Evolutionary conservation across 2,888 invertebrate genomes (phyloP).

Genomic region (Chouioia cunea): DNA sequence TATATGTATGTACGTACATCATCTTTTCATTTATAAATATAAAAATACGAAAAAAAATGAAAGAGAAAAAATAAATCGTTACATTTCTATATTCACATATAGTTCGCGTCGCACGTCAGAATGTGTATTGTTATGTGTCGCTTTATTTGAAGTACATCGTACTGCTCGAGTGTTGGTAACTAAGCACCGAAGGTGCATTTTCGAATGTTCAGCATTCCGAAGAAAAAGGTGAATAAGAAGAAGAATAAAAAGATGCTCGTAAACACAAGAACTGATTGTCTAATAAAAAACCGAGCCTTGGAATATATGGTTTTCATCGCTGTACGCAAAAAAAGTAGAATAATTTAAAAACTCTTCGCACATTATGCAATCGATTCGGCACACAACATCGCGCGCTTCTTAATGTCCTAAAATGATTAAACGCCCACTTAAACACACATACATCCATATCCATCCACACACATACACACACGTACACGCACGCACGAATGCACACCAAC

Average conservation of each 20-base stretch:
- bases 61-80: not conserved
- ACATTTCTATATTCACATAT: constrained; percentile 43
- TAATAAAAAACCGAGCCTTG: not conserved
- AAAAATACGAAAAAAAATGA: constrained; percentile 42
- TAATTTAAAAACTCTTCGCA: no score
- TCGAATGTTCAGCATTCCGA: no score
- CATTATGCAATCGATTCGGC: constrained; percentile 34
- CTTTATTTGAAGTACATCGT: constrained; percentile 43
- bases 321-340: no score
- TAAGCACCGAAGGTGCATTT: constrained; percentile 47
- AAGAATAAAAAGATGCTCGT: no score
- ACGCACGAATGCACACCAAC: constrained; percentile 19
- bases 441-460: no score
- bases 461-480: constrained; percentile 11
- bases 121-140: constrained; percentile 31
- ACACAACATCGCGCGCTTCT: no score
- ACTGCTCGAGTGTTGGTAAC: constrained; percentile 47
- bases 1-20: no score
- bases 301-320: no score
- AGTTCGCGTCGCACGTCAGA: constrained; percentile 41
- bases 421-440: no score
- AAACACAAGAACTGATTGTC: not conserved
- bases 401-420: no score
- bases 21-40: constrained; percentile 41
- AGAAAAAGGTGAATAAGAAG: not conserved